phyloP scores from a whole-genome alignment of 2,888 invertebrate genomes.

The Crossocerus cetratus region DNA sequence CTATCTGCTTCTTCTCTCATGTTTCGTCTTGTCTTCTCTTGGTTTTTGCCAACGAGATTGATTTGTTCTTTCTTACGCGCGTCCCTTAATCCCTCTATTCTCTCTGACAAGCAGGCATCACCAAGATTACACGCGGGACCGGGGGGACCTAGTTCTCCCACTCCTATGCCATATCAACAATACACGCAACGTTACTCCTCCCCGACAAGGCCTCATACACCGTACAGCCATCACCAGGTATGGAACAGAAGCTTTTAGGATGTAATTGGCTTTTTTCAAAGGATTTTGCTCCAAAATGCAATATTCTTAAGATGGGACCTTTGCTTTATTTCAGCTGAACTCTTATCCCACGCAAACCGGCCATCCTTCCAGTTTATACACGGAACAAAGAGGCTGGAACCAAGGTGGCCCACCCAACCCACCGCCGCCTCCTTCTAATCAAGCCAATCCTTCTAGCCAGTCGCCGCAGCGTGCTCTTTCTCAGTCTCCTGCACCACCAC shows the following conservation, averaged over 20 bases:
- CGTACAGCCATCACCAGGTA: conserved; percentile 75
- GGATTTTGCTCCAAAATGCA: no score
- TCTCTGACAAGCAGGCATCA: conserved; percentile 65
- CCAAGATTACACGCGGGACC: conserved; percentile 74
- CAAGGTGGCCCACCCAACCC: conserved; percentile 73
- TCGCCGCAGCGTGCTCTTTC: conserved; percentile 75
- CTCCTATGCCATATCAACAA: conserved; percentile 76
- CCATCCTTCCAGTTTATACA: conserved; percentile 72
- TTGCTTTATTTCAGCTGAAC: conserved; percentile 65
- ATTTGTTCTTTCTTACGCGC: not conserved
- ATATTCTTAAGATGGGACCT: no score
- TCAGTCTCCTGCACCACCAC: conserved; percentile 75
- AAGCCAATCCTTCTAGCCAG: conserved; percentile 72
- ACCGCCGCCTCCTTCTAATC: conserved; percentile 70
- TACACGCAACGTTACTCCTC: conserved; percentile 76
- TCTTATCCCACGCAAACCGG: conserved; percentile 72
- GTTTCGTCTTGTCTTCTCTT: not conserved
- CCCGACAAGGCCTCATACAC: conserved; percentile 74
- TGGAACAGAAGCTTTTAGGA: conserved; percentile 1
- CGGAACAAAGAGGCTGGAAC: conserved; percentile 75
- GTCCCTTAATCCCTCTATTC: not conserved
- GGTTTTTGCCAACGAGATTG: not conserved
- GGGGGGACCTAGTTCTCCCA: conserved; percentile 74
- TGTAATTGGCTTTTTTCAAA: not conserved
- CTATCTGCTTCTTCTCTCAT: not conserved